phyloP scores from a whole-genome alignment of 2,113 vertebrate genomes.

The Apaloderma vittatum region DNA sequence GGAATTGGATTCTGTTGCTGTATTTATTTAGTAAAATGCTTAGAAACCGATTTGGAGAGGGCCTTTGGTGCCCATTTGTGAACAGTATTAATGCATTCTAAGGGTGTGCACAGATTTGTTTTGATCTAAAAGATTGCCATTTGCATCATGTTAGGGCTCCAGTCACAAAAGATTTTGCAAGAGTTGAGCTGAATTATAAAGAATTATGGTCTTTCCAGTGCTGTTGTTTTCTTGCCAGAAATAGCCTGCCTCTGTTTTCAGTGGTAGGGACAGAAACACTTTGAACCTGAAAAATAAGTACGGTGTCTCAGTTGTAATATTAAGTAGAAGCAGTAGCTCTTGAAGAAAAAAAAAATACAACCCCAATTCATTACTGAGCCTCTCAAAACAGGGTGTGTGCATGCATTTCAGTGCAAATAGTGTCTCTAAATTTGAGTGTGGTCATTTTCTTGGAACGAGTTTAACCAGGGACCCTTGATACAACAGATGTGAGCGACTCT shows the following conservation, averaged over 20 bases:
- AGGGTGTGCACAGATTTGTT: constrained; percentile 58
- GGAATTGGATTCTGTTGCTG: constrained; percentile 42
- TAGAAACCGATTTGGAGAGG: constrained; percentile 48
- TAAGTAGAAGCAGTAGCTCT: neutral
- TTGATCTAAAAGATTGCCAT: constrained; percentile 57
- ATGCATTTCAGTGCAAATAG: neutral
- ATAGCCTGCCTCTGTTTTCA: constrained; percentile 31
- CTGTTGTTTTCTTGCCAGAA: neutral
- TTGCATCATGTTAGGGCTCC: constrained; percentile 43
- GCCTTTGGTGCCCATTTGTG: constrained; percentile 49
- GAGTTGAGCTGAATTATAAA: constrained; percentile 27
- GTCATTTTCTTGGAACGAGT: constrained; percentile 10
- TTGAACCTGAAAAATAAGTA: neutral
- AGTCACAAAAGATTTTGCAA: constrained; percentile 41
- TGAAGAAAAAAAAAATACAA: neutral
- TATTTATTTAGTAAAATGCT: constrained; percentile 39
- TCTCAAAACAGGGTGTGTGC: neutral
- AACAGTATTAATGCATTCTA: constrained; percentile 31
- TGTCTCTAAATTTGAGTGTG: neutral
- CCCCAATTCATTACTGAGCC: neutral
- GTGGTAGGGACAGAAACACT: neutral
- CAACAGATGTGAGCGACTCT: neutral
- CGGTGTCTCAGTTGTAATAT: neutral
- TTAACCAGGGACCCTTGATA: constrained; percentile 10
- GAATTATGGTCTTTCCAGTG: neutral